Base-by-base conservation (phyloP, 2,888 invertebrate genomes). In the Unio pictorum region DNA sequence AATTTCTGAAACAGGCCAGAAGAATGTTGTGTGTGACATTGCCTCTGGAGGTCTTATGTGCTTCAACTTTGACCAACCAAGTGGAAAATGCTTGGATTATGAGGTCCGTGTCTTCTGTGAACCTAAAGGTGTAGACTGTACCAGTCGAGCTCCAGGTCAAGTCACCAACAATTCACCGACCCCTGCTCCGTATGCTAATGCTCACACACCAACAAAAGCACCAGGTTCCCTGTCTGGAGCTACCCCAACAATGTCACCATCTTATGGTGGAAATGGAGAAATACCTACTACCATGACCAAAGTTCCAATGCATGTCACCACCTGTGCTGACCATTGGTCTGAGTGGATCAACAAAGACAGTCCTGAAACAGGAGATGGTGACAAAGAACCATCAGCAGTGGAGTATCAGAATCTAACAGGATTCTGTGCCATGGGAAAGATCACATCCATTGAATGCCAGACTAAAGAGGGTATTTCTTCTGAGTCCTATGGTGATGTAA, bases 31-130 rank as follows among this genome's bases (percentile, higher is more conserved):
- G 34, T 79, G 79, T 75, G 77, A 77, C 55, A 70, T 81, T 18
- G 59, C 71, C n/a, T 68, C 76, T 59, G 78, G 79, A 34, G 96
- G 96, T 0, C 91, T 96, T 0, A 89, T 93, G 8, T 96, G 96
- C 85, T 71, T 71, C 30, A 90, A 89, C 71, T 90, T 83, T 68
- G 78, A 74, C 15, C 76, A 81, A 57, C 82, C 81, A 26, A 68
- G 74, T 45, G 74, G 76, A 20, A 63, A 69, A 60, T 88, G 88
- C 66, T 78, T 78, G 30, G 86, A 88, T 69, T 87, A 87, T 73
- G 86, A 88, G 78, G 78, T 88, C 30, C 61, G 86, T 62, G 82
- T 86, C 55, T 86, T 81, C 69, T 88, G 88, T 71, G 90, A 92
- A 68, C 94, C 94, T 83, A 90, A 75, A 69, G 81, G 79, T 26